Evolutionary conservation across 2,797 vertebrate species (phyloP), one percentile per base, ranked within the genome.

Genomic region (Phaenicophaeus curvirostris): DNA sequence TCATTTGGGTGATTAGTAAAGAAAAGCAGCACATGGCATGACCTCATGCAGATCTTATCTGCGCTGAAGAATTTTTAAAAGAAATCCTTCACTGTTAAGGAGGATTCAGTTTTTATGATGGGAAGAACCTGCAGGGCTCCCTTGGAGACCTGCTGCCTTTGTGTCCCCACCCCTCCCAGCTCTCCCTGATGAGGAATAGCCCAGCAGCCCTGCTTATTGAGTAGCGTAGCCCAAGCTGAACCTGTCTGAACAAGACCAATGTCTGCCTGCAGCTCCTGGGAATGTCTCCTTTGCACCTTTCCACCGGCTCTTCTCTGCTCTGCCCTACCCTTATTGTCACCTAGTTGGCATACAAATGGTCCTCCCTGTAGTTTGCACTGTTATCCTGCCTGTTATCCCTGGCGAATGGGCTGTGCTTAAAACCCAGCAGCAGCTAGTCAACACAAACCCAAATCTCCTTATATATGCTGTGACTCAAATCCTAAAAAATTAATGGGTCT

Each of bases 41-140:
- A 90, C 87, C 80, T 96, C 92, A 82, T 87, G 74, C 77, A 77
- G 95, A 93, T 94, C 53, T 92, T 95, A 96, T 93, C 91, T 72
- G 8, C 3, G 0, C 33, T 30, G 50, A 90, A 71, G 77, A 91
- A 94, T 88, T 95, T 87, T 74, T 68, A 55, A 85, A 93, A 93
- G 39, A 93, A 15, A 55, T 46, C 19, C 44, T 91, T 30, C 14
- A 4, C 25, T 4, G 3, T 33, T 54, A 39, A 54, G 33, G 44
- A 31, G 14, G 44, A 54, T 66, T 87, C 68, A 76, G 31, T 25
- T 57, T 87, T 91, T 82, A 57, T 39, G 25, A 31, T 53, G 67
- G 48, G 68, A 85, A 71, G 44, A 69, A 48, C 67, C 68, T 67
- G 8, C 17, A 3, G 59, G 65, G 63, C 16, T 86, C 6, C 30